Base-by-base conservation (phyloP, 23 tunicate species). In the Halocynthia aurantium region DNA sequence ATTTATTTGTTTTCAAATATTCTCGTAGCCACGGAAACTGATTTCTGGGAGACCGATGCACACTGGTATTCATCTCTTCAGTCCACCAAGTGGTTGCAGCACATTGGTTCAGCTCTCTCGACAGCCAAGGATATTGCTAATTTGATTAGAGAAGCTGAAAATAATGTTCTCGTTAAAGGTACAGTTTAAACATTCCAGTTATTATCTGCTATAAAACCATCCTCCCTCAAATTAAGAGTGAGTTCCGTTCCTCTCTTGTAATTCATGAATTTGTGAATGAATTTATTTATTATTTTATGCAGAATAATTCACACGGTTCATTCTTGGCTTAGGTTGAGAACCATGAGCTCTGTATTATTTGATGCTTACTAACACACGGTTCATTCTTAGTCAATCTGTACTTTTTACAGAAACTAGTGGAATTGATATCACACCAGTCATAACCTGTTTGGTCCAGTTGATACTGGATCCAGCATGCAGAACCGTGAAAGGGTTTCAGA, bases 41-140 rank as follows among this genome's bases (percentile, higher is more conserved):
- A 88, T 7, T 88, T 20, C 63, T 80, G 73, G 89, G 83, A 80
- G 22, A 31, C 78, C 1, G 95, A 88, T 78, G 7, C 67, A 8
- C 69, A 71, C n/a, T 88, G 95, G 95, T 66, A 72, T 50, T 52
- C 77, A 12, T 52, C 61, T 7, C 73, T 83, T 10, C 88, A 88
- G 55, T 11, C 71, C 6, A 51, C 81, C 58, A 88, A 80, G 76
- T 88, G 95, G 95, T 49, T 83, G 56, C 95, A 88, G 49, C 78
- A 83, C 80, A 67, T 88, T 60, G 56, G 82, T 55, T 74, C 77
- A 17, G 53, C 69, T 55, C 68, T 88, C 50, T 7, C 76, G 11
- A 77, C 75, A 7, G 95, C 95, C 10, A 55, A 6, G 18, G 81
- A 88, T 7, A 88, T 73, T n/a, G 76, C 86, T 7, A 51, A 61